These are phyloP conservation scores for Caenorhabditis sp. DNA, from an alignment of 2,888 invertebrate species.

Conservation along the genomic window DNA sequence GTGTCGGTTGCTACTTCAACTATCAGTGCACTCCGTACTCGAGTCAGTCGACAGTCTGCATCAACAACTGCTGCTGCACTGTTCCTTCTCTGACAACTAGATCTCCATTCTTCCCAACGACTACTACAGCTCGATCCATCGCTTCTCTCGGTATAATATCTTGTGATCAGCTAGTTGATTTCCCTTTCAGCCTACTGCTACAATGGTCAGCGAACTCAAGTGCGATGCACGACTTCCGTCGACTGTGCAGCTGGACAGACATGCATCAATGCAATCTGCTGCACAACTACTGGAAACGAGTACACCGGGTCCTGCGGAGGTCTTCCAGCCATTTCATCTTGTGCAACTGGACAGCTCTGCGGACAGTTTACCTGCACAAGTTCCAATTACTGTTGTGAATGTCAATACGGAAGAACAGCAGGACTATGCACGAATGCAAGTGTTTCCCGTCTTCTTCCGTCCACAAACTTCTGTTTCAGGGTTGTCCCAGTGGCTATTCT, in stretches of 20 bases:
- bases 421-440: conserved; percentile 72
- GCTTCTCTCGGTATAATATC: conserved; percentile 41
- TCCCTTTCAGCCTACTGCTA: conserved; percentile 74
- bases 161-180: no score
- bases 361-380: conserved; percentile 72
- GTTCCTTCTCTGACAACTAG: conserved; percentile 40
- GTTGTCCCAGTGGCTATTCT: conserved; percentile 72
- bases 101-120: conserved; percentile 17
- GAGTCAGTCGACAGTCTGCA: conserved; percentile 41
- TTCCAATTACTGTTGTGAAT: conserved; percentile 80
- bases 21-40: conserved; percentile 70
- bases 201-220: conserved; percentile 71
- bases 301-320: conserved; percentile 77
- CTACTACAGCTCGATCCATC: conserved; percentile 46
- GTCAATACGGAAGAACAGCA: conserved; percentile 73
- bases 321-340: conserved; percentile 73
- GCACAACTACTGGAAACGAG: conserved; percentile 76
- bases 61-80: conserved; percentile 71
- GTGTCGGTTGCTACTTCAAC: conserved; percentile 67
- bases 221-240: conserved; percentile 66
- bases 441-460: background rate
- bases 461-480: conserved; percentile 51
- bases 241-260: conserved; percentile 71
- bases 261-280: conserved; percentile 77
- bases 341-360: conserved; percentile 62